Evolutionary conservation across 37 sponge, comb jelly and placozoan genomes (phyloP), one percentile per base, ranked within the genome.

Genomic region (Theonella swinhoei): DNA sequence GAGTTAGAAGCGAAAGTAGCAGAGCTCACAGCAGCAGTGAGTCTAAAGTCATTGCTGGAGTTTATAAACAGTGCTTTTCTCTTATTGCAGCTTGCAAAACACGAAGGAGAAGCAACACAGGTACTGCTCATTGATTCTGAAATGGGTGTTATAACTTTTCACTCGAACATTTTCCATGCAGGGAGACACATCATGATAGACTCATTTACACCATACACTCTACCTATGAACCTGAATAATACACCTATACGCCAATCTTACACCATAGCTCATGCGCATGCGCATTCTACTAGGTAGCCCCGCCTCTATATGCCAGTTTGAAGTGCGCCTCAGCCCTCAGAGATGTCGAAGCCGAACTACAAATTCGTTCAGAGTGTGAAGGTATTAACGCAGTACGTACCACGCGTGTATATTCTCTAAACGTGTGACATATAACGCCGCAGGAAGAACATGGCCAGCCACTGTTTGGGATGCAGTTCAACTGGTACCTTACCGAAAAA

Each of bases 381-480:
- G 66, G 66, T 65, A 65, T 7, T 65, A 65, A 65, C 19, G 66
- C 14, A 17, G 14, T 14, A 47, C 54, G 54, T 47, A n/a, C n/a
- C n/a, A n/a, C n/a, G n/a, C n/a, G n/a, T n/a, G n/a, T n/a, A n/a
- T n/a, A n/a, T n/a, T n/a, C n/a, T n/a, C n/a, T n/a, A 7, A 14
- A 14, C 54, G 54, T 47, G 54, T 47, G 14, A 47, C 54, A 47
- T 47, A 14, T n/a, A 64, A 64, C 76, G 29, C 14, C 64, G 59
- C 72, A 94, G 91, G 99, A 98, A 89, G 94, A 91, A n/a, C 94
- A 93, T 47, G 87, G 83, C 11, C 68, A 76, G 66, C 93, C 93
- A 38, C 69, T 98, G 33, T 98, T 94, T 81, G 97, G 99, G 23
- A 90, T 96, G 26, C 85, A 94, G 74, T 98, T 98, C 75, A 96